These are phyloP conservation scores for Campoletis sonorensis DNA, from an alignment of 1,140 invertebrate genomes.

Conservation along the genomic window DNA sequence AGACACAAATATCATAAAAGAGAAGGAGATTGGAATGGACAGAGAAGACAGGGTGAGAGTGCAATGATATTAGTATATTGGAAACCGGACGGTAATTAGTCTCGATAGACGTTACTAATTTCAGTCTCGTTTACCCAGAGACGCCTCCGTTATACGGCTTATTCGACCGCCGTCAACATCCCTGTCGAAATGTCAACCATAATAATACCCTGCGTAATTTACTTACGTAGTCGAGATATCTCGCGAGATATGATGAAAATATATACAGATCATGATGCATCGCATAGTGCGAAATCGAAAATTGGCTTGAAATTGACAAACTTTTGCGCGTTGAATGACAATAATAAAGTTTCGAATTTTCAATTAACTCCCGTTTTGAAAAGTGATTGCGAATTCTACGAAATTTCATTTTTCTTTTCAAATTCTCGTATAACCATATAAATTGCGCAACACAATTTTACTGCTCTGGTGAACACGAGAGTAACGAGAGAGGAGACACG, in stretches of 20 bases:
- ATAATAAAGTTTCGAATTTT: neutral
- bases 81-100: neutral
- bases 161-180: too few species aligned
- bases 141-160: too few species aligned
- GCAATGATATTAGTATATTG: neutral
- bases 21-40: too few species aligned
- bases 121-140: neutral
- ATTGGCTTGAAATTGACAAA: too few species aligned
- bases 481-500: constrained; percentile 7
- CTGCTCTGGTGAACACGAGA: neutral
- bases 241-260: too few species aligned
- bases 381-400: neutral
- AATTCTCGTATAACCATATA: neutral
- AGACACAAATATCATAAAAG: neutral
- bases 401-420: neutral
- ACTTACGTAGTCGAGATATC: too few species aligned
- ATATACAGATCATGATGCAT: too few species aligned
- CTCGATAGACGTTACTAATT: constrained; percentile 1
- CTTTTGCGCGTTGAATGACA: too few species aligned
- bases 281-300: too few species aligned
- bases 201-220: neutral
- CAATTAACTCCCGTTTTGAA: neutral
- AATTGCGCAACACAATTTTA: neutral
- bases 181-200: neutral
- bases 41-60: neutral